Evolutionary conservation across 2,888 invertebrate genomes (phyloP).

Genomic region (Dynastes maya): DNA sequence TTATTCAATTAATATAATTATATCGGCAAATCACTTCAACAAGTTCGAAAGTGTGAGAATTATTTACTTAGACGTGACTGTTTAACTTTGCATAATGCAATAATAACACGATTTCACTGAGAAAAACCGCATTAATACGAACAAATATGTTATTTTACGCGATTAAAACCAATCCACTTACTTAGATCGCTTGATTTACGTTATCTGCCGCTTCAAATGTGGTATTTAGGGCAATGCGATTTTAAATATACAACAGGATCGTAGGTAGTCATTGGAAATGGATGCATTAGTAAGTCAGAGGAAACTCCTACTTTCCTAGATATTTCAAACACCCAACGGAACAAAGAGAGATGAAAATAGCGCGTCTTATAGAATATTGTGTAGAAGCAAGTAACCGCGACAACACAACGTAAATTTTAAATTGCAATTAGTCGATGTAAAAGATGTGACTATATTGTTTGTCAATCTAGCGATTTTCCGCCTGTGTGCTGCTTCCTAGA

Average conservation of each 20-base stretch:
- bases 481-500: too few species aligned
- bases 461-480: too few species aligned
- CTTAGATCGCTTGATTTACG: background rate
- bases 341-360: too few species aligned
- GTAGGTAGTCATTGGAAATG: too few species aligned
- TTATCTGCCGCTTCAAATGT: background rate
- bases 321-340: too few species aligned
- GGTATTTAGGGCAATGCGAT: slow-evolving; percentile 22
- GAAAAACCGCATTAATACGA: slow-evolving; percentile 5
- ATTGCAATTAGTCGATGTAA: too few species aligned
- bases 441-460: too few species aligned
- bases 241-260: background rate
- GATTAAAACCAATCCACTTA: background rate
- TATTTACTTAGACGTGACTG: slow-evolving; percentile 5
- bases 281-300: too few species aligned
- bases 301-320: too few species aligned
- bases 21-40: slow-evolving; percentile 22
- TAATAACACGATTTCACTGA: slow-evolving; percentile 8
- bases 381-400: too few species aligned
- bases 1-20: slow-evolving; percentile 27
- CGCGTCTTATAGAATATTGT: too few species aligned
- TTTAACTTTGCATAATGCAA: slow-evolving; percentile 17
- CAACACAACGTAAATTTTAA: too few species aligned
- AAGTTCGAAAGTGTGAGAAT: slow-evolving; percentile 35
- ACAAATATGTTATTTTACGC: background rate